Conservation (phyloP, 2,888 invertebrate genomes). For the Salticus scenicus region DNA sequence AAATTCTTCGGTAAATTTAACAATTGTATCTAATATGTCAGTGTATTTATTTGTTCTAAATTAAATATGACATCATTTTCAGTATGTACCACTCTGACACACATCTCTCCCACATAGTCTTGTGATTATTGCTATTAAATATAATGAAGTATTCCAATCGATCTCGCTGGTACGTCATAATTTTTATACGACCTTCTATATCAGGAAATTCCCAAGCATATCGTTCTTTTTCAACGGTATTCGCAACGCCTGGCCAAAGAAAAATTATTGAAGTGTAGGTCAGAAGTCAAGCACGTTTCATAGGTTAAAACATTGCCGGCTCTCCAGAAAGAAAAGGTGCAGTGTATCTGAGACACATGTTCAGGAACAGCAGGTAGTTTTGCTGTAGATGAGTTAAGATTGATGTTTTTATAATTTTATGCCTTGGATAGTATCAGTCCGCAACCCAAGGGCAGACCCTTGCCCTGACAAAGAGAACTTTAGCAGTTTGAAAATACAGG, state of each 20-base stretch:
- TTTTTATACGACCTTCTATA: slow-evolving; percentile 23
- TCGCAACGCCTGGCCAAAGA: slow-evolving; percentile 35
- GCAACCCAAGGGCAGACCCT: slow-evolving; percentile 20
- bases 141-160: neutral
- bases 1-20: too few species aligned
- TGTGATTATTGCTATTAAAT: too few species aligned
- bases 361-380: slow-evolving; percentile 27
- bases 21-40: too few species aligned
- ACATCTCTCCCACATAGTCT: too few species aligned
- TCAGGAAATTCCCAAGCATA: slow-evolving; percentile 36
- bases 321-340: neutral
- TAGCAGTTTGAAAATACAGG: neutral
- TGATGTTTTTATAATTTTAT: slow-evolving; percentile 59
- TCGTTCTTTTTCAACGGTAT: slow-evolving; percentile 13
- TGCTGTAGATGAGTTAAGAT: slow-evolving; percentile 42
- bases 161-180: neutral
- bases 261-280: slow-evolving; percentile 40
- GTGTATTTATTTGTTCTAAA: too few species aligned
- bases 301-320: slow-evolving; percentile 32
- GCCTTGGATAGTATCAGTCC: slow-evolving; percentile 19
- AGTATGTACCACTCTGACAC: too few species aligned
- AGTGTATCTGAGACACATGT: slow-evolving; percentile 48
- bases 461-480: neutral
- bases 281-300: slow-evolving; percentile 48
- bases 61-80: too few species aligned